Evolutionary conservation across 2,797 vertebrate species (phyloP), one percentile per base, ranked within the genome.

Genomic region (Syngnathus acus): DNA sequence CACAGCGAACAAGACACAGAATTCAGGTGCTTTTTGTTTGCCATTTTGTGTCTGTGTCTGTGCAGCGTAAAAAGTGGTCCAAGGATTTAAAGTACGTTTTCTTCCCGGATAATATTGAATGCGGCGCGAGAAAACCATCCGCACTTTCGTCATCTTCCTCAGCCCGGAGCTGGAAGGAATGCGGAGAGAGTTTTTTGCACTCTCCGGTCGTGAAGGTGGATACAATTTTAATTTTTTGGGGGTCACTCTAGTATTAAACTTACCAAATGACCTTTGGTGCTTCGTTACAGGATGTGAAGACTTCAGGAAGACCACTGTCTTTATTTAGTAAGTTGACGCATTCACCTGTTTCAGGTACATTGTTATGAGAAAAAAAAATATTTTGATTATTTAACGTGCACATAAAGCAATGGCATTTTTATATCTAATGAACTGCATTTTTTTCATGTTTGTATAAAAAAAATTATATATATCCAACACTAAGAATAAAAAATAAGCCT

Each of bases 101-200:
- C 39, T 95, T 94, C 63, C 93, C 93, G 32, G 90, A 92, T 60
- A 88, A 93, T 67, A 72, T 67, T 19, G 72, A 77, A 17, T 50
- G 66, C 1, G 47, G 21, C 40, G 77, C 74, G 21, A 82, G 78
- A 50, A 86, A 84, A 23, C 16, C 82, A 2, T 2, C 78, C 2
- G 80, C 78, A 4, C 79, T 78, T 42, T 82, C 86, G 65, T 64
- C 84, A 19, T 10, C 72, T 65, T 91, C 88, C 0, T 81, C 89
- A 63, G 78, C 84, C 42, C 92, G 73, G 73, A 89, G 92, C 0
- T 97, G 95, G 95, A 83, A 89, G 65, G 89, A 83, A 60, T 92
- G 94, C 79, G 92, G 94, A 6, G 93, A 96, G 72, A 93, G 93
- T 68, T 97, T 97, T 73, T 54, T 81, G 73, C 88, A 80, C 64